Base-by-base conservation (phyloP, 2,797 vertebrate genomes). In the Mionectes olivaceus region DNA sequence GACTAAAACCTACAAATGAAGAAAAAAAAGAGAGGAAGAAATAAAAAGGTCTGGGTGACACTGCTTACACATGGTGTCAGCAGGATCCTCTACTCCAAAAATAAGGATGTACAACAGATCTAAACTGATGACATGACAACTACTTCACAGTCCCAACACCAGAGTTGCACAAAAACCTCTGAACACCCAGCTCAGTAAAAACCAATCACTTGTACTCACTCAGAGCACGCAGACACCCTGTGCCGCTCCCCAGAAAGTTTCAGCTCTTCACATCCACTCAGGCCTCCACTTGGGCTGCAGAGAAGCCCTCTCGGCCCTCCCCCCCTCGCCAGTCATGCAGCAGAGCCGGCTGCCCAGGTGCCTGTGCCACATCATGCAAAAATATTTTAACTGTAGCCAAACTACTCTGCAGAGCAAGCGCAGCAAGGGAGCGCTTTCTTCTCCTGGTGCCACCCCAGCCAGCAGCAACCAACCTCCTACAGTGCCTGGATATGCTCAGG, bases 31-130 rank as follows among this genome's bases (percentile, higher is more conserved):
- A 77, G 7, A 79, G 32, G 32, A 85, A 78, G 33, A 52, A 91
- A 43, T 24, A 87, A 85, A 81, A 78, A 86, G 35, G 28, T 25
- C 79, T 94, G 94, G 69, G 91, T 92, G 89, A 92, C 89, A 94
- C 76, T 80, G 94, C 84, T 79, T 89, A 44, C 88, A 87, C 74
- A 22, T 3, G 70, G 82, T 89, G 89, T 87, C 94, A 95, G 89
- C 81, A 64, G 81, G 78, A 95, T 89, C 74, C 68, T 68, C 74
- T 83, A 65, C 83, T 89, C 89, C 64, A 91, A 83, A 95, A 94
- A 93, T 87, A 90, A 95, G 80, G 60, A 93, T 56, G 81, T 87
- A 90, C 75, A 44, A 33, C 2, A 13, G 69, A 75, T 80, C 60
- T 39, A 50, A 79, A 85, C 71, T 46, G 64, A 92, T 68, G 84